Conservation (phyloP, 2,113 vertebrate genomes). For the Oxygymnocypris stewartii region DNA sequence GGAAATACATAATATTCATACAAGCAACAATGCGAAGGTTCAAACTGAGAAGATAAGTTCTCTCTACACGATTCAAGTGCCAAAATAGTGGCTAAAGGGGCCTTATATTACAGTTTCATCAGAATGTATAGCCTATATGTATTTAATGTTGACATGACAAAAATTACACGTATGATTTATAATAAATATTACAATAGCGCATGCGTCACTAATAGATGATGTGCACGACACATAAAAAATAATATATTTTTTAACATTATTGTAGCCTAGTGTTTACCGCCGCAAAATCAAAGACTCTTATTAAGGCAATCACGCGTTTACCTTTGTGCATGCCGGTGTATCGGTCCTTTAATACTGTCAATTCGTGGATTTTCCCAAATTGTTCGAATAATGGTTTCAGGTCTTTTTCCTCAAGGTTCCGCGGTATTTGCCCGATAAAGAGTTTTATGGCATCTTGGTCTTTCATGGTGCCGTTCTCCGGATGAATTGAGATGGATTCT, state of each 20-base stretch:
- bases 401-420: constrained; percentile 96
- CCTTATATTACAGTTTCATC: not conserved
- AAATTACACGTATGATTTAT: not conserved
- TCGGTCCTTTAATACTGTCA: constrained; percentile 96
- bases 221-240: not conserved
- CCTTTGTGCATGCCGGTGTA: constrained; percentile 99
- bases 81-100: not conserved
- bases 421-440: constrained; percentile 97
- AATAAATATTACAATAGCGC: constrained; percentile 12
- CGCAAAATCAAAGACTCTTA: not conserved
- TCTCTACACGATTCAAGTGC: not conserved
- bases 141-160: constrained; percentile 7
- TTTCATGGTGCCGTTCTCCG: constrained; percentile 91
- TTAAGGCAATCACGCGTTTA: constrained; percentile 69
- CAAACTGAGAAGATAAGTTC: not conserved
- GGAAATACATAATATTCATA: not conserved
- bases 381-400: constrained; percentile 96
- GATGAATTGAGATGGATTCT: constrained; percentile 87
- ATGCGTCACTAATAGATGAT: not conserved
- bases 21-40: not conserved
- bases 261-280: not conserved
- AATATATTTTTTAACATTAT: not conserved
- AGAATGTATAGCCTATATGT: not conserved
- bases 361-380: constrained; percentile 98
- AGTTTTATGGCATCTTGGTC: constrained; percentile 98